Percentiles rank a stretch among this genome's conserved stretches.
phyloP scores from a whole-genome alignment of 2,113 vertebrate species.

The Chaenocephalus aceratus region DNA sequence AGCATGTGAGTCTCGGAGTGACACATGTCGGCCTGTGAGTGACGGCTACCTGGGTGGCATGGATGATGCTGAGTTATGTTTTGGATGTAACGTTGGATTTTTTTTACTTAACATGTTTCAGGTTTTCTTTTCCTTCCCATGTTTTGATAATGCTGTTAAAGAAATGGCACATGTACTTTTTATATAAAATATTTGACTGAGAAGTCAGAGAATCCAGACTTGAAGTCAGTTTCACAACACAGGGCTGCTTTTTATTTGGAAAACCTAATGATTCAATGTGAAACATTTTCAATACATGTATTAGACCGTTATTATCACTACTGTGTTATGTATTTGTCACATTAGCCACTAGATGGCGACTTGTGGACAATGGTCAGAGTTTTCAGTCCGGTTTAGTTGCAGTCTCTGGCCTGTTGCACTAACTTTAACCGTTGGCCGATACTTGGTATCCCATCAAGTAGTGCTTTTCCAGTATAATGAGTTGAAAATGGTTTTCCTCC shows the following conservation, averaged over 20 bases:
- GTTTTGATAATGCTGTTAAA: constrained; percentile 67
- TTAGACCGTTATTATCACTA: background rate
- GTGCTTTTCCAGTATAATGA: too few relatives aligned
- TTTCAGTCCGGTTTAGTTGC: background rate
- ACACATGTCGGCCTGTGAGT: constrained; percentile 3
- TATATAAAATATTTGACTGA: constrained; percentile 58
- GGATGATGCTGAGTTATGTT: constrained; percentile 13
- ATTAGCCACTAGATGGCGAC: constrained; percentile 47
- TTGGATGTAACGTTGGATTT: constrained; percentile 41
- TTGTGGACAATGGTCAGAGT: constrained; percentile 15
- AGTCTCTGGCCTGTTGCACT: background rate
- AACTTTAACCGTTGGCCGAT: background rate
- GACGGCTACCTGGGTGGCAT: background rate
- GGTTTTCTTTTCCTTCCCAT: constrained; percentile 59
- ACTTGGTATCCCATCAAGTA: background rate
- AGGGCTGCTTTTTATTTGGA: constrained; percentile 35
- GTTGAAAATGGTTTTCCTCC: too few relatives aligned
- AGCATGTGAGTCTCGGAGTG: constrained; percentile 2
- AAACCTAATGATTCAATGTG: constrained; percentile 15
- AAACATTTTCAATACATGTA: constrained; percentile 9
- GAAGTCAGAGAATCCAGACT: constrained; percentile 29
- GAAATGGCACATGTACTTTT: constrained; percentile 53
- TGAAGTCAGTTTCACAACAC: constrained; percentile 33
- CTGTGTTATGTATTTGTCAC: background rate
- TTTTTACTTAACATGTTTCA: constrained; percentile 56